A percentile compares a stretch with the other conserved stretches of the same genome.
Conservation (phyloP, 2,888 invertebrate species). For the Neocrepidodera transversa region DNA sequence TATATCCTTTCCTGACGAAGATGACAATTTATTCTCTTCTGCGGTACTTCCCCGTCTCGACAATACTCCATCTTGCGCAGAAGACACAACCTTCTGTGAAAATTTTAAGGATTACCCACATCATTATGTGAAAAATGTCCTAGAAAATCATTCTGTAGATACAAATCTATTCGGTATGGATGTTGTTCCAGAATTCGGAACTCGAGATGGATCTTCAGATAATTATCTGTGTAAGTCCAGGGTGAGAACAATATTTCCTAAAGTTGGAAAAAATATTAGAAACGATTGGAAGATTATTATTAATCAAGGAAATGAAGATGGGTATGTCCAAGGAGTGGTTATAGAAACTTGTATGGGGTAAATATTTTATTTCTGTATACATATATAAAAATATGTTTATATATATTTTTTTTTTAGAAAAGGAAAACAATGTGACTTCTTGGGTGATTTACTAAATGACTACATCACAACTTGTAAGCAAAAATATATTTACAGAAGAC, state of each 20-base stretch:
- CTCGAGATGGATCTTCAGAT: slow-evolving; percentile 39
- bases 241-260: slow-evolving; percentile 68
- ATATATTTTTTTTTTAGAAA: slow-evolving; percentile 11
- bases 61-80: slow-evolving; percentile 4
- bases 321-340: slow-evolving; percentile 71
- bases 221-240: slow-evolving; percentile 51
- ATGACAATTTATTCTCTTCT: neutral
- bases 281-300: slow-evolving; percentile 74
- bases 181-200: neutral
- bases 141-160: neutral
- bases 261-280: slow-evolving; percentile 66
- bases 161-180: slow-evolving; percentile 5
- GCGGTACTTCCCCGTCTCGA: neutral
- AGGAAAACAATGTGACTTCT: slow-evolving; percentile 59
- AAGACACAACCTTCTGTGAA: slow-evolving; percentile 6
- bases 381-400: too few species aligned
- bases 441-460: slow-evolving; percentile 59
- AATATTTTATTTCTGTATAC: too few species aligned
- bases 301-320: slow-evolving; percentile 65
- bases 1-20: slow-evolving; percentile 6
- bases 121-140: neutral
- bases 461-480: slow-evolving; percentile 65
- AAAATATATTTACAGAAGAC: slow-evolving; percentile 65
- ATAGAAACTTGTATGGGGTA: slow-evolving; percentile 70
- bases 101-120: slow-evolving; percentile 8